phyloP scores from a whole-genome alignment of 2,113 vertebrate genomes.

The Oryzias curvinotus region DNA sequence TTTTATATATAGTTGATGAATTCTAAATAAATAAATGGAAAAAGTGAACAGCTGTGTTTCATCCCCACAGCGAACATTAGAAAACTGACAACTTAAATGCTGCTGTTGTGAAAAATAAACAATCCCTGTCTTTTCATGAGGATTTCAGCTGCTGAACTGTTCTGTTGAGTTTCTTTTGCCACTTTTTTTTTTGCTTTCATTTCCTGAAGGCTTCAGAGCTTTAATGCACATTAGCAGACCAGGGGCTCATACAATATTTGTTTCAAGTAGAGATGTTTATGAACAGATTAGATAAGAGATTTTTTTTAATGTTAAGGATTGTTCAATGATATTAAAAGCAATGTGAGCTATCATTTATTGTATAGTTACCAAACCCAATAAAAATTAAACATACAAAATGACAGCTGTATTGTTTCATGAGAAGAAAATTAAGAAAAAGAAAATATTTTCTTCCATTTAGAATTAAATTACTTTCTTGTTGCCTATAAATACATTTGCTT shows the following conservation, averaged over 20 bases:
- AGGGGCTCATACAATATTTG: too few species aligned
- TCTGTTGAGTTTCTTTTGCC: too few species aligned
- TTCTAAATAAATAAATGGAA: neutral
- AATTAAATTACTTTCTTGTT: too few species aligned
- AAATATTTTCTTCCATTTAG: too few species aligned
- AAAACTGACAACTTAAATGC: neutral
- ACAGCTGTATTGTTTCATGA: too few species aligned
- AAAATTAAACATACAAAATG: neutral
- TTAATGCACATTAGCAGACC: too few species aligned
- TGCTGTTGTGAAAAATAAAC: conserved; percentile 1
- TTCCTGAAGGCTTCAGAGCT: neutral
- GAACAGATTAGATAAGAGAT: neutral
- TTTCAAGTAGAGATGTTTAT: neutral
- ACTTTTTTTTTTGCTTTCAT: neutral
- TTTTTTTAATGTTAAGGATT: neutral
- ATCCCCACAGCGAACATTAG: neutral
- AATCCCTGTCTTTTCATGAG: neutral
- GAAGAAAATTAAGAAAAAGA: too few species aligned
- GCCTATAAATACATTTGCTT: too few species aligned
- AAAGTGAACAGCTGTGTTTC: neutral
- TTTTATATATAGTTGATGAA: too few species aligned
- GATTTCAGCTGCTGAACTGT: neutral
- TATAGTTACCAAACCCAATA: neutral
- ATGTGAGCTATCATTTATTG: neutral
- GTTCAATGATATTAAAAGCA: neutral